Evolutionary conservation across 2,113 vertebrate genomes (phyloP).

Genomic region (Gavia stellata): DNA sequence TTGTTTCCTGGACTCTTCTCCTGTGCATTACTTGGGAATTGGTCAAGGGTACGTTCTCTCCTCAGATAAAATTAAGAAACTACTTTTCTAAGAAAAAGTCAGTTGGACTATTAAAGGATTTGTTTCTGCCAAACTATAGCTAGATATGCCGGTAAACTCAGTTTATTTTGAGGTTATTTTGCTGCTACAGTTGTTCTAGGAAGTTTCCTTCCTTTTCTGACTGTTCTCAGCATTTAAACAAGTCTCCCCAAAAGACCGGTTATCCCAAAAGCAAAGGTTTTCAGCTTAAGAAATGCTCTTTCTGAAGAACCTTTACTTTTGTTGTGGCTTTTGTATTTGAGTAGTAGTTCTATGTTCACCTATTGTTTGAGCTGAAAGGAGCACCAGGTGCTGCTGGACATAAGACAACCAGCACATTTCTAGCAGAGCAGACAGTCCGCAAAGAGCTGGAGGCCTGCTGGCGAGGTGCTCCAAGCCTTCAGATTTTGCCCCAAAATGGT

Average conservation of each 20-base stretch:
- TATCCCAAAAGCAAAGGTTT: background rate
- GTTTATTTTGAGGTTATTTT: background rate
- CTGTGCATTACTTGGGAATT: background rate
- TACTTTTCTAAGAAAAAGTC: background rate
- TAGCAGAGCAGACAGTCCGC: background rate
- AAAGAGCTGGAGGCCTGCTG: background rate
- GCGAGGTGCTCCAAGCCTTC: background rate
- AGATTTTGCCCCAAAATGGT: background rate
- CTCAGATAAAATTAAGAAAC: background rate
- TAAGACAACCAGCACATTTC: background rate
- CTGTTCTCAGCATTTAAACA: background rate
- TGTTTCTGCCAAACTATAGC: background rate
- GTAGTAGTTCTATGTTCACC: background rate
- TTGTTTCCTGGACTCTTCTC: background rate
- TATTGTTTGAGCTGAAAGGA: background rate
- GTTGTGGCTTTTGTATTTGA: background rate
- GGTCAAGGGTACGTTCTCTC: background rate
- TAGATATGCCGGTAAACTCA: background rate
- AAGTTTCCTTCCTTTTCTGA: background rate
- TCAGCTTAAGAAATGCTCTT: background rate
- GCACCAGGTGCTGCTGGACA: background rate
- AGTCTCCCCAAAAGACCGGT: background rate
- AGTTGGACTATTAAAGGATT: background rate
- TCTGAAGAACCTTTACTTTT: background rate
- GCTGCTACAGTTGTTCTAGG: background rate